These are phyloP conservation scores for Echiichthys vipera DNA, from an alignment of 2,797 vertebrate genomes.

Conservation along the genomic window DNA sequence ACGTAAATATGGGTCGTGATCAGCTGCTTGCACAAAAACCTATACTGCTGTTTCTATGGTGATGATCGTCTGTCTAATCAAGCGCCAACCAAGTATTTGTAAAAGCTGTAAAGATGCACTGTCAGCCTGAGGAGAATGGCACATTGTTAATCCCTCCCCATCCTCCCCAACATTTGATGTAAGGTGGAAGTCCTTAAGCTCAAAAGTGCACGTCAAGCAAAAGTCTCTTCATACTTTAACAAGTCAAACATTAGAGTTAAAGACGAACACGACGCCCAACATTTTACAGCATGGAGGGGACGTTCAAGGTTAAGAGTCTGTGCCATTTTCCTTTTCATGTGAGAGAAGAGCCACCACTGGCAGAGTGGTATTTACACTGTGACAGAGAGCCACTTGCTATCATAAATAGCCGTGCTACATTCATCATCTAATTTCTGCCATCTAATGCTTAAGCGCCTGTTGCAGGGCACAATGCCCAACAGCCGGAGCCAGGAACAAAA, in stretches of 20 bases:
- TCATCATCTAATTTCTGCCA: conserved; percentile 52
- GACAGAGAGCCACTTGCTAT: conserved; percentile 46
- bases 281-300: conserved; percentile 1
- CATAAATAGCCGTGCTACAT: conserved; percentile 54
- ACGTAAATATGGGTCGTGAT: too few species aligned
- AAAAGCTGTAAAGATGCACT: too few species aligned
- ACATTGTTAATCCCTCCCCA: neutral
- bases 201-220: neutral
- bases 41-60: too few species aligned
- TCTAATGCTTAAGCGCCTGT: conserved; percentile 27
- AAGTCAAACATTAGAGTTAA: neutral
- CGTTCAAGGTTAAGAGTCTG: conserved; percentile 14
- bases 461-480: conserved; percentile 24
- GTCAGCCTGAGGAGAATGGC: too few species aligned
- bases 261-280: neutral
- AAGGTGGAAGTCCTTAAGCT: neutral
- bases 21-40: too few species aligned
- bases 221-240: neutral
- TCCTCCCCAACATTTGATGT: neutral
- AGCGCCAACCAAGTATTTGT: too few species aligned
- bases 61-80: too few species aligned
- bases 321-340: conserved; percentile 12
- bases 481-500: conserved; percentile 17
- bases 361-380: conserved; percentile 52
- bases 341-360: conserved; percentile 36